Evolutionary conservation across 2,113 vertebrate genomes (phyloP).

Genomic region (Xiphophorus couchianus): DNA sequence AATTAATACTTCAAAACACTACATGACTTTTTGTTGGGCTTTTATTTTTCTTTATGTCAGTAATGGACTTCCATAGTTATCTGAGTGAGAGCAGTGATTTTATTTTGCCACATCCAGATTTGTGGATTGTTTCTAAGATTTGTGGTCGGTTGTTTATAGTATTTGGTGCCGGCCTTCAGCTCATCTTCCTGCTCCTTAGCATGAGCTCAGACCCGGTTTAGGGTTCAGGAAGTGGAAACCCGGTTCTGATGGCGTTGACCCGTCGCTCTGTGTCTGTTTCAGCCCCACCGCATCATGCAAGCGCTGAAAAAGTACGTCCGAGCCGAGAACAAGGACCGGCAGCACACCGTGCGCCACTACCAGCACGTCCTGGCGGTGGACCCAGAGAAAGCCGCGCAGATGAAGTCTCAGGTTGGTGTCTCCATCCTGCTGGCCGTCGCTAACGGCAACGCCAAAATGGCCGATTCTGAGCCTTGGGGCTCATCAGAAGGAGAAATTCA

Average conservation of each 20-base stretch:
- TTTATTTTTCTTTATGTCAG: too few species aligned
- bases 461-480: too few species aligned
- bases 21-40: too few species aligned
- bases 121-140: neutral
- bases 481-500: too few species aligned
- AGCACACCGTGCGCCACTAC: conserved; percentile 96
- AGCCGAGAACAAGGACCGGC: conserved; percentile 95
- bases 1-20: too few species aligned
- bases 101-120: too few species aligned
- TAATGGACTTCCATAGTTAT: too few species aligned
- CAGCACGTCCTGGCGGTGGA: conserved; percentile 97
- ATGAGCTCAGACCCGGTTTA: neutral
- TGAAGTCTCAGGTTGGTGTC: conserved; percentile 93
- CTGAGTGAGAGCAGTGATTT: too few species aligned
- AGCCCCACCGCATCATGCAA: conserved; percentile 96
- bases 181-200: neutral
- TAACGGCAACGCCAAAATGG: too few species aligned
- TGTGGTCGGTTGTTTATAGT: neutral
- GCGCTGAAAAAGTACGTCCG: conserved; percentile 91
- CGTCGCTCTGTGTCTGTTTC: neutral
- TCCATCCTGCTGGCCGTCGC: neutral
- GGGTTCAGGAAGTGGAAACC: neutral
- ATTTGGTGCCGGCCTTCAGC: neutral
- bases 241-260: neutral
- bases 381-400: conserved; percentile 96